Evolutionary conservation across 2,888 invertebrate species (phyloP), one percentile per base, ranked within the genome.

Genomic region (Metallyticus violacea): DNA sequence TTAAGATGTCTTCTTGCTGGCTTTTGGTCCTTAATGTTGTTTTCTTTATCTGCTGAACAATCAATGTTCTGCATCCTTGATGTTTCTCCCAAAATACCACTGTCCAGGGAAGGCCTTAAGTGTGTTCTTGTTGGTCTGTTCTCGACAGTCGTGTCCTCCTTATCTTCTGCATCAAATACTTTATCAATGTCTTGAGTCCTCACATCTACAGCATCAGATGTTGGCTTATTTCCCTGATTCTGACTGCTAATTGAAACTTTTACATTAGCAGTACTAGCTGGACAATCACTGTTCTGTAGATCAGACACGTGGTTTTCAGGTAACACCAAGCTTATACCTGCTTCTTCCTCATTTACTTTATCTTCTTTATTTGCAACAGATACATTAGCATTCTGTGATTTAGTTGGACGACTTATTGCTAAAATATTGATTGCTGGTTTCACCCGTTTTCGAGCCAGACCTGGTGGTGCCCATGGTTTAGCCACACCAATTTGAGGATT

Each of bases 351-450:
- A 28, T 79, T 85, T 7, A 78, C 77, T 78, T 85, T 85, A 7
- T 62, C 40, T 62, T 1, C 9, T 62, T 62, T 62, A 62, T 22
- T 62, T 4, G 2, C 7, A 40, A 9, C 40, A n/a, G n/a, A n/a
- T n/a, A n/a, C n/a, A n/a, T n/a, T n/a, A n/a, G n/a, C 9, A 40
- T 9, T n/a, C 9, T 9, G 40, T 40, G 15, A 4, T 62, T 15
- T 62, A 4, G 15, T 0, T 15, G 40, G 1, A 62, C 40, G 40
- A 15, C 25, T 82, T 29, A 85, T 26, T 1, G 85, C 86, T 76
- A 84, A n/a, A 7, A 87, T 40, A 76, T 82, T 87, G 77, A 87
- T 86, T 30, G 85, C 76, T 26, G 87, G 85, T 26, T 77, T 86
- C 27, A 86, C 28, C 26, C 86, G 81, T 29, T 86, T 85, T 77